Conservation (phyloP, 2,888 invertebrate species). For the Athalia cordata region DNA sequence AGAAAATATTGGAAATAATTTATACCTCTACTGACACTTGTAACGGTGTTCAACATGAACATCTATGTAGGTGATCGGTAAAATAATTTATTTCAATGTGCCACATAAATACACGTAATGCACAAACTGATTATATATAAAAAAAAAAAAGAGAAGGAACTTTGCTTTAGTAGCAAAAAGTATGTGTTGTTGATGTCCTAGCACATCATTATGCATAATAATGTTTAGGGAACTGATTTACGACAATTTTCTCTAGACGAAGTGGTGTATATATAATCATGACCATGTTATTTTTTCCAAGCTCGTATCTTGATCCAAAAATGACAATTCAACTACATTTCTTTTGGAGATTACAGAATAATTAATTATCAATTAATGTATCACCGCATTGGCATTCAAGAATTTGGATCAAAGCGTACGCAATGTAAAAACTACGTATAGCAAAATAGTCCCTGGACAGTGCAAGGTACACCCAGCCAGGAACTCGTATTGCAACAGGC, state of each 20-base stretch:
- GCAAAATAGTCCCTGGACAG: conserved; percentile 43
- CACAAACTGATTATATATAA: conserved; percentile 16
- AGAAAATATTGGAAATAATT: conserved; percentile 34
- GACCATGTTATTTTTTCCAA: conserved; percentile 48
- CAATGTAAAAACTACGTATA: conserved; percentile 53
- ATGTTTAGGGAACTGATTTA: conserved; percentile 12
- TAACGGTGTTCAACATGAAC: conserved; percentile 17
- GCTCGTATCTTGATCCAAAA: conserved; percentile 25
- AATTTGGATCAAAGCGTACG: conserved; percentile 61
- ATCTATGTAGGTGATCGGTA: conserved; percentile 18
- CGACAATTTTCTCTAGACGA: conserved; percentile 9
- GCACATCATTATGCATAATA: conserved; percentile 14
- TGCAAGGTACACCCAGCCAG: conserved; percentile 22
- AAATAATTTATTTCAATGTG: conserved; percentile 44
- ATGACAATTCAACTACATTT: conserved; percentile 43
- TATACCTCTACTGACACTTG: conserved; percentile 7
- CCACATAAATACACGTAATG: conserved; percentile 40
- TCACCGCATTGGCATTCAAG: conserved; percentile 46
- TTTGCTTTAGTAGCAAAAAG: conserved; percentile 34
- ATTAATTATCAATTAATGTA: conserved; percentile 17
- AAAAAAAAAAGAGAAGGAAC: conserved; percentile 15
- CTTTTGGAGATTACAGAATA: conserved; percentile 41
- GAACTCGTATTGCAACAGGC: conserved; percentile 56
- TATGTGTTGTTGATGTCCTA: conserved; percentile 14
- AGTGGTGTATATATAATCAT: conserved; percentile 37